These are phyloP conservation scores for Parauchenoglanis ngamensis DNA, from an alignment of 2,797 vertebrate species.

Conservation along the genomic window DNA sequence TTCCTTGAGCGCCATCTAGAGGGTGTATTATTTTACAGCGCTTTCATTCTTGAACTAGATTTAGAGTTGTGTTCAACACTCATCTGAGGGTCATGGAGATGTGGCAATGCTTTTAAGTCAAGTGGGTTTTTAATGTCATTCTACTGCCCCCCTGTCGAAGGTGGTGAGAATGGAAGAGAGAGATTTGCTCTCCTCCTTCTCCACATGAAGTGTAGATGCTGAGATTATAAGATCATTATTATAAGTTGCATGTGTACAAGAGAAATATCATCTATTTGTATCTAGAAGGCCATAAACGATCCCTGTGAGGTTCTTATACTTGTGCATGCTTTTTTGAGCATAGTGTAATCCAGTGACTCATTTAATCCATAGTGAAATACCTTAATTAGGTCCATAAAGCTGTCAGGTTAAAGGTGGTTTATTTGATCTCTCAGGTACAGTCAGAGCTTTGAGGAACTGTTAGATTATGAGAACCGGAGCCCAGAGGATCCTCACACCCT, in stretches of 20 bases:
- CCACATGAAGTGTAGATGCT: background rate
- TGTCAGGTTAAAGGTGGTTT: background rate
- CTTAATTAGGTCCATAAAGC: background rate
- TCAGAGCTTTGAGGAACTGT: slow-evolving; percentile 85
- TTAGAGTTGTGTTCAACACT: background rate
- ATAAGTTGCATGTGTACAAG: background rate
- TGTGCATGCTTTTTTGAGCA: background rate
- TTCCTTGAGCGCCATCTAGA: slow-evolving; percentile 14
- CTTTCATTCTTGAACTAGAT: background rate
- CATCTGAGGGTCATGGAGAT: background rate
- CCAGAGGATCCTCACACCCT: slow-evolving; percentile 80
- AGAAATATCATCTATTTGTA: background rate
- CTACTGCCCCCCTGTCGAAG: background rate
- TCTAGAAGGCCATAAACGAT: background rate
- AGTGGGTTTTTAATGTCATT: background rate
- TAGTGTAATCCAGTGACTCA: background rate
- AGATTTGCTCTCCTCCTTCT: background rate
- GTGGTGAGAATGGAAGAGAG: background rate
- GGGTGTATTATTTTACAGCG: background rate
- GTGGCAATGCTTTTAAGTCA: background rate
- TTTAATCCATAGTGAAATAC: background rate
- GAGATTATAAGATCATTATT: background rate
- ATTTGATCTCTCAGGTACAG: slow-evolving; percentile 78
- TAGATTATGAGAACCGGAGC: slow-evolving; percentile 81
- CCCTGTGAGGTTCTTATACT: background rate